These are phyloP conservation scores for Dryobotodes eremita DNA, from an alignment of 2,888 invertebrate genomes.

Conservation along the genomic window DNA sequence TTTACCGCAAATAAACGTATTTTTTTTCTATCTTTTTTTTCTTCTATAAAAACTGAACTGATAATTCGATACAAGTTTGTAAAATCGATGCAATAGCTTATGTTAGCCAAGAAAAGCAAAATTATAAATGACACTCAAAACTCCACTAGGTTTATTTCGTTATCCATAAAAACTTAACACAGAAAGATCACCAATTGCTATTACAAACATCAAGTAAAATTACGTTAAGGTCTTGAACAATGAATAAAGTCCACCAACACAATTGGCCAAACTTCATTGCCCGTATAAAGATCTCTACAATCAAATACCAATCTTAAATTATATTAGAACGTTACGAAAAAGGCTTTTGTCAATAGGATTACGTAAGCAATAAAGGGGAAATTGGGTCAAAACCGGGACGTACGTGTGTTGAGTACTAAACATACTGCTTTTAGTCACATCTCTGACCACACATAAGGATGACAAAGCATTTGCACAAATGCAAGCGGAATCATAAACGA, in stretches of 20 bases:
- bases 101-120: background rate
- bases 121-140: background rate
- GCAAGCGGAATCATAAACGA: constrained; percentile 55
- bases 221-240: background rate
- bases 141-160: background rate
- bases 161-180: background rate
- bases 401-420: constrained; percentile 64
- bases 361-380: constrained; percentile 71
- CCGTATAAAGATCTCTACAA: constrained; percentile 22
- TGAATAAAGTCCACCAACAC: background rate
- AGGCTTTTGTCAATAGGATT: constrained; percentile 67
- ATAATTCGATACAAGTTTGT: no score
- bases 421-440: constrained; percentile 67
- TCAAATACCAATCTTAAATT: constrained; percentile 58
- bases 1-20: no score
- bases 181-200: background rate
- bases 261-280: constrained; percentile 28
- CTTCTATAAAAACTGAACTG: background rate
- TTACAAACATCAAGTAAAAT: background rate
- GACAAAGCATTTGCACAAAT: constrained; percentile 61
- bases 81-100: background rate
- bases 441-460: constrained; percentile 60
- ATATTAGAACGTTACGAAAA: constrained; percentile 57
- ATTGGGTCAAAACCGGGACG: constrained; percentile 70
- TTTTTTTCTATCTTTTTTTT: no score